Evolutionary conservation across 2,113 vertebrate species (phyloP), one percentile per base, ranked within the genome.

Genomic region (Meleagris gallopavo): DNA sequence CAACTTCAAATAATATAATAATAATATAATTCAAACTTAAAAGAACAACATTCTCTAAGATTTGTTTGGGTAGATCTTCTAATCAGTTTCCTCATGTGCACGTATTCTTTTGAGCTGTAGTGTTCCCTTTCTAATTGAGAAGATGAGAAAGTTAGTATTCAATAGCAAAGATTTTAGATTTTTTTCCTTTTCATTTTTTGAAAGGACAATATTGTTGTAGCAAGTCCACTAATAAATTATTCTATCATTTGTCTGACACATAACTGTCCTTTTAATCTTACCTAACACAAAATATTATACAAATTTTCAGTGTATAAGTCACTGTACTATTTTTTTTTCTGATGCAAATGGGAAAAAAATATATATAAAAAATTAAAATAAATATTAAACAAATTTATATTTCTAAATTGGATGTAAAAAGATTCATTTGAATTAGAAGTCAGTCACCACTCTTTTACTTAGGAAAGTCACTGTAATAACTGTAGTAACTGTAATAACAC

Each of bases 361-460:
- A n/a, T n/a, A n/a, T n/a, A 43, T 16, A 43, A 16, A 16, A 16
- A 16, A 41, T 40, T 58, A 92, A 92, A 93, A 24, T 8, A 76
- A 93, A 92, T 87, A 29, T 32, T 38, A 61, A 55, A 75, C 29
- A 64, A 2, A 1, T 34, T 29, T 85, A 24, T 83, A 21, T 45
- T 80, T 92, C 71, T 75, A 13, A 32, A 55, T 85, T 19, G 79
- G 75, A 50, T 81, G 71, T 83, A 82, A 88, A 92, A 79, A 36
- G 48, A 75, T 16, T 94, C 36, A 70, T 5, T 91, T 46, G 32
- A 94, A 83, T 92, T 94, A 90, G n/a, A 90, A 69, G 62, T 32
- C 41, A 41, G 5, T 48, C 54, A 34, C 60, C 50, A 15, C 34
- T 41, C 30, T 43, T 27, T 96, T 90, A 89, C 69, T 88, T 85